Evolutionary conservation across 37 sponge, comb jelly and placozoan genomes (phyloP), one percentile per base, ranked within the genome.

Genomic region (Corticium candelabrum): DNA sequence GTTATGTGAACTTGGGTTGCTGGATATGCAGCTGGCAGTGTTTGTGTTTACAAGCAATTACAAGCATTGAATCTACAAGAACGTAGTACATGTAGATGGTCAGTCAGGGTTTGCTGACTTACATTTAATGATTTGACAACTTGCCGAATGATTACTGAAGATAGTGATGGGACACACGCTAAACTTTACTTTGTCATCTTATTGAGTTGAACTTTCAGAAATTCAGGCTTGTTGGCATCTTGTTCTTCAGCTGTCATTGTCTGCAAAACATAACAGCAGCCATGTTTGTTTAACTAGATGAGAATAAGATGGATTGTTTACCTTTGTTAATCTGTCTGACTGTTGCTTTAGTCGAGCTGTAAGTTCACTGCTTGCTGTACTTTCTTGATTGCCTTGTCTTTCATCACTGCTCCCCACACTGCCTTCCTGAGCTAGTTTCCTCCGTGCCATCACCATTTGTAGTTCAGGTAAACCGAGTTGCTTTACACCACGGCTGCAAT

Each of bases 141-240:
- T n/a, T n/a, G n/a, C n/a, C n/a, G n/a, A n/a, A n/a, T n/a, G n/a
- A n/a, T n/a, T n/a, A n/a, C n/a, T n/a, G n/a, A n/a, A n/a, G n/a
- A n/a, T n/a, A n/a, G n/a, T n/a, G n/a, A n/a, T n/a, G n/a, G n/a
- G n/a, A n/a, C n/a, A n/a, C n/a, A n/a, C n/a, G n/a, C n/a, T n/a
- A n/a, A n/a, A n/a, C n/a, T n/a, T n/a, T n/a, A n/a, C n/a, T n/a
- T n/a, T n/a, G 62, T 11, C 62, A 50, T 21, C 15, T 21, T 50
- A 27, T 74, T 82, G 3, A 89, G 74, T 0, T 81, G 37, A 7
- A 89, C 84, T 80, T 86, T 89, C 72, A 89, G 35, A 79, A 89
- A 89, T 62, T 89, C 90, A 11, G 90, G 90, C 39, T 86, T 89
- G 5, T 78, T 37, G 40, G 67, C 34, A 11, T 89, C 90, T 2